Evolutionary conservation across 2,113 vertebrate genomes (phyloP), one percentile per base, ranked within the genome.

Genomic region (Narcine bancroftii): DNA sequence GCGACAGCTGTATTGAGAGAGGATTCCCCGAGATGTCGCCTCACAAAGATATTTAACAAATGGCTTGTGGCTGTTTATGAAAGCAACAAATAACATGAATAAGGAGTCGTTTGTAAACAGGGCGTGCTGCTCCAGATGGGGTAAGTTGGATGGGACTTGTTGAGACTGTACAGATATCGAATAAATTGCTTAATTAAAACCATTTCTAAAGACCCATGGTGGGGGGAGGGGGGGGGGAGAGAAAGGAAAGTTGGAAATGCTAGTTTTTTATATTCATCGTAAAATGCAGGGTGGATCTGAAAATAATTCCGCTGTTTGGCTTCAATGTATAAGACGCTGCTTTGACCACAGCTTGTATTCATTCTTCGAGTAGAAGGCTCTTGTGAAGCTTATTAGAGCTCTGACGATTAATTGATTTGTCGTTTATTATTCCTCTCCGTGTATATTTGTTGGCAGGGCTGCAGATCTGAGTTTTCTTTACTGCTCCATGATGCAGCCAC

Each of bases 271-370:
- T 91, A 29, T 91, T 33, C 89, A 71, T 91, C 39, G 39, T 69
- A 47, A 69, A 91, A 71, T 26, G 10, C 39, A 91, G 65, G 13
- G 7, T 69, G 21, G 45, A 39, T 45, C 39, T 91, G 63, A 45
- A 63, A 60, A n/a, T 69, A 29, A 79, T 69, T n/a, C 76, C 50
- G n/a, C 60, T 47, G 53, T 29, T 76, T 77, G 92, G 66, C 83
- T 69, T 29, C 71, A 69, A 24, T 39, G 69, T 53, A 45, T 66
- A 72, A 69, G 47, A 33, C 26, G 39, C 85, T 87, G 81, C 83
- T 92, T 36, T 75, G 21, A 29, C 92, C 92, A 87, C 81, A 92
- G 92, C 83, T 92, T 92, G 83, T 75, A 36, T 60, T 53, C 83
- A 89, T 92, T 73, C 65, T 92, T 92, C 83, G 75, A 47, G 29